These are phyloP conservation scores for Arrhopalites spinosus DNA, from an alignment of 2,888 invertebrate species.

Conservation along the genomic window DNA sequence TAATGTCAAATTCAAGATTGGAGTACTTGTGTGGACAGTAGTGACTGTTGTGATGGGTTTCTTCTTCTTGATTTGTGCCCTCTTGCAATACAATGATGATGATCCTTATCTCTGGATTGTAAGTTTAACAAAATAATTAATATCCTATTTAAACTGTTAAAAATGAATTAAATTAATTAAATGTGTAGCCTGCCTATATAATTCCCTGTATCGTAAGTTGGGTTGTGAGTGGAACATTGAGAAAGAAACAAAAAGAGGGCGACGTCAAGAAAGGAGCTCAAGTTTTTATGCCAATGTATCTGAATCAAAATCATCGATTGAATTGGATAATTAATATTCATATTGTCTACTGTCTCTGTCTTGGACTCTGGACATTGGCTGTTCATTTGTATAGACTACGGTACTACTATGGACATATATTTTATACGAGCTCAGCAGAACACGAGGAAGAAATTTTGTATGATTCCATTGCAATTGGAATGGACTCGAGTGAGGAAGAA, in stretches of 20 bases:
- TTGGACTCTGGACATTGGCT: constrained; percentile 44
- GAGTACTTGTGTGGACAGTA: too few species aligned
- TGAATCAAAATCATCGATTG: constrained; percentile 3
- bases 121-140: constrained; percentile 10
- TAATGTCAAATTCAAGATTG: too few species aligned
- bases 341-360: constrained; percentile 39
- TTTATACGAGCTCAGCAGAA: too few species aligned
- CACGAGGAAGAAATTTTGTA: not conserved
- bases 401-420: not conserved
- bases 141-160: not conserved
- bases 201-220: constrained; percentile 41
- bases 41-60: constrained; percentile 42
- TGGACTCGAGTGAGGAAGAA: constrained; percentile 39
- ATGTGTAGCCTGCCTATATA: constrained; percentile 42
- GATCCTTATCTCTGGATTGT: constrained; percentile 52
- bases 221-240: constrained; percentile 22
- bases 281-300: constrained; percentile 18
- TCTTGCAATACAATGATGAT: constrained; percentile 50
- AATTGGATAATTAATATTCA: constrained; percentile 35
- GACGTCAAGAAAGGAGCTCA: not conserved
- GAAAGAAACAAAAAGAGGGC: not conserved
- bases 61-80: constrained; percentile 45
- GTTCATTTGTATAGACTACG: not conserved
- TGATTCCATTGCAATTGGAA: too few species aligned
- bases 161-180: not conserved